A percentile compares a stretch with the other conserved stretches of the same genome.
phyloP scores from a whole-genome alignment of 35 echinoderm and acorn worm species.

The Ophiothrix spiculata region DNA sequence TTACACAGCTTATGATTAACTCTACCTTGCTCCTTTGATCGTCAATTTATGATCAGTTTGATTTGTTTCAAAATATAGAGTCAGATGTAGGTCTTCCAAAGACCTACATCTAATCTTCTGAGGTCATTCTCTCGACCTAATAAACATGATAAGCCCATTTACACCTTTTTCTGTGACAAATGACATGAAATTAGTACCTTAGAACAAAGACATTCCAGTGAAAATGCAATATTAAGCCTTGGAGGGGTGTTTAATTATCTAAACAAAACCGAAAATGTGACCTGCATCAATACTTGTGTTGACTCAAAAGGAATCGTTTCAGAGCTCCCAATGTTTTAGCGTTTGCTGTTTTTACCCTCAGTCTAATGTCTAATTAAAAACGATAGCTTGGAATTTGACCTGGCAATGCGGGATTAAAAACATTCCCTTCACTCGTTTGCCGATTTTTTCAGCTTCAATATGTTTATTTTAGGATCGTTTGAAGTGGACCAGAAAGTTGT shows the following conservation, averaged over 20 bases:
- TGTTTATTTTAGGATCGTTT: conserved; percentile 3
- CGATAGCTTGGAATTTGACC: conserved; percentile 7
- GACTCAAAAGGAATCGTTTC: neutral
- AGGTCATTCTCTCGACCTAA: neutral
- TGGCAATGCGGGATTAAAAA: conserved; percentile 7
- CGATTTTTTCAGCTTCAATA: conserved; percentile 2
- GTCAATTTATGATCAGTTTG: too few species aligned
- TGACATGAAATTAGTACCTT: neutral
- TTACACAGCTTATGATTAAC: too few species aligned
- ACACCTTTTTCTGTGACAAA: neutral
- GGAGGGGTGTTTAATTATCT: conserved; percentile 12
- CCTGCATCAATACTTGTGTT: neutral
- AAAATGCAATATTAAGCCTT: neutral
- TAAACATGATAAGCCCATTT: neutral
- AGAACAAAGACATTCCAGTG: conserved; percentile 7
- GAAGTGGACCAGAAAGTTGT: neutral
- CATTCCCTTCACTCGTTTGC: neutral
- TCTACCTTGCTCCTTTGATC: too few species aligned
- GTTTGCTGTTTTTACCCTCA: neutral
- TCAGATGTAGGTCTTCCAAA: too few species aligned
- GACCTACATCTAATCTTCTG: too few species aligned
- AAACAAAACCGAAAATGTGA: conserved; percentile 6
- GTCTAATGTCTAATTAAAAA: neutral
- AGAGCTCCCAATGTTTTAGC: neutral
- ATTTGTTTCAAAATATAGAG: too few species aligned